Evolutionary conservation across 2,113 vertebrate species (phyloP).

Genomic region (Illadopsis cleaveri): DNA sequence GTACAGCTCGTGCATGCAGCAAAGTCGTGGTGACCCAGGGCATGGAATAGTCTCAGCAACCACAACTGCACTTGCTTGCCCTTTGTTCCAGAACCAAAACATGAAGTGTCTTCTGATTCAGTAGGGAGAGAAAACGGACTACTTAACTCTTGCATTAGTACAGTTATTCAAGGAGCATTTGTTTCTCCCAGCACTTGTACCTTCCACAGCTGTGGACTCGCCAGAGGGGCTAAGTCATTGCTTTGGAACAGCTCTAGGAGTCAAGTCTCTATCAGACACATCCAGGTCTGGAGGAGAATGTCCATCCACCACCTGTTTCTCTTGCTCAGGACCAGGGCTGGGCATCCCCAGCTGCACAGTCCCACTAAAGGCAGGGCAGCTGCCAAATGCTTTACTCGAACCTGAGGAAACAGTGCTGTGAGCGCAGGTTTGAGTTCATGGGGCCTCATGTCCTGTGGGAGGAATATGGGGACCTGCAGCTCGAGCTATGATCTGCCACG

Average conservation of each 20-base stretch:
- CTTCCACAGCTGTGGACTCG: rapidly evolving
- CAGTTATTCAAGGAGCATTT: neutral
- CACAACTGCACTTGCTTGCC: neutral
- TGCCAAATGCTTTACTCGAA: neutral
- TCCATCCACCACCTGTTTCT: neutral
- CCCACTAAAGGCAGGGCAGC: neutral
- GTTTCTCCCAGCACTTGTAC: neutral
- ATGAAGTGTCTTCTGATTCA: neutral
- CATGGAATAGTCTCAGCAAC: neutral
- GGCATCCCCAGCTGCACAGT: neutral
- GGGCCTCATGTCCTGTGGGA: neutral
- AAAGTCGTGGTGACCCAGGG: slow-evolving; percentile 31
- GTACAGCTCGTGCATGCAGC: neutral
- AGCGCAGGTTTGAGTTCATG: neutral
- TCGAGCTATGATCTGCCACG: neutral
- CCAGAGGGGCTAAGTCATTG: rapidly evolving
- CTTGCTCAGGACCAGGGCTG: neutral
- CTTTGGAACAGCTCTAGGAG: neutral
- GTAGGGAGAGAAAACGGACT: neutral
- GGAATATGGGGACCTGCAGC: neutral
- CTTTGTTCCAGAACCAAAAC: slow-evolving; percentile 5
- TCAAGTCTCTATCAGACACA: neutral
- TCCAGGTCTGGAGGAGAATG: neutral
- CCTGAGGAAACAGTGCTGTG: neutral
- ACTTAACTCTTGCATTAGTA: neutral